These are phyloP conservation scores for Hypena proboscidalis DNA, from an alignment of 2,888 invertebrate genomes.

Conservation along the genomic window DNA sequence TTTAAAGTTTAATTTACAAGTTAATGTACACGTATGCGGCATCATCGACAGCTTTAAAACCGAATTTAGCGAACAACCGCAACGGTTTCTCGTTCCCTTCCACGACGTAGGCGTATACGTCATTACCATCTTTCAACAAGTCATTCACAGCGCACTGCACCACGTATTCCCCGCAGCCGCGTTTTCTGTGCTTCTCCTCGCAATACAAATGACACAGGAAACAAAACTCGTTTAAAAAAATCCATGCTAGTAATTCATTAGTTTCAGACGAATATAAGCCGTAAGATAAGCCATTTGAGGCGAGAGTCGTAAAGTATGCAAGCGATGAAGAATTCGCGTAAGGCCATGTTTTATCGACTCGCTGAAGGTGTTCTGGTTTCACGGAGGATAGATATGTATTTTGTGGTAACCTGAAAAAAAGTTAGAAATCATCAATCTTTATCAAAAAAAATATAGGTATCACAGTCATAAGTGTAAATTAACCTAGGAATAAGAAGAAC, in stretches of 20 bases:
- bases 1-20: too few species aligned
- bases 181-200: slow-evolving; percentile 36
- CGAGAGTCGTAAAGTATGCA: slow-evolving; percentile 33
- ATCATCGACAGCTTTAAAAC: slow-evolving; percentile 34
- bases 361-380: slow-evolving; percentile 30
- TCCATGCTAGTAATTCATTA: slow-evolving; percentile 40
- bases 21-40: too few species aligned
- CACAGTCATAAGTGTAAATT: too few species aligned
- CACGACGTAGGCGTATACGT: slow-evolving; percentile 39
- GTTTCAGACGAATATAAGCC: slow-evolving; percentile 39
- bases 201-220: slow-evolving; percentile 43
- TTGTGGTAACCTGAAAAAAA: slow-evolving; percentile 29
- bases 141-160: slow-evolving; percentile 39
- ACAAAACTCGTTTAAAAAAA: slow-evolving; percentile 46
- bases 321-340: slow-evolving; percentile 25
- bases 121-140: slow-evolving; percentile 33
- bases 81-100: slow-evolving; percentile 36
- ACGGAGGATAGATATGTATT: slow-evolving; percentile 33
- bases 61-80: slow-evolving; percentile 37
- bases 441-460: too few species aligned
- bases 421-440: too few species aligned
- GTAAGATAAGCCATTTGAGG: slow-evolving; percentile 33
- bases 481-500: too few species aligned
- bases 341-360: slow-evolving; percentile 39
- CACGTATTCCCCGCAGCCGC: slow-evolving; percentile 42